Conservation (phyloP, 2,113 vertebrate genomes). For the Chloroceryle aenea region DNA sequence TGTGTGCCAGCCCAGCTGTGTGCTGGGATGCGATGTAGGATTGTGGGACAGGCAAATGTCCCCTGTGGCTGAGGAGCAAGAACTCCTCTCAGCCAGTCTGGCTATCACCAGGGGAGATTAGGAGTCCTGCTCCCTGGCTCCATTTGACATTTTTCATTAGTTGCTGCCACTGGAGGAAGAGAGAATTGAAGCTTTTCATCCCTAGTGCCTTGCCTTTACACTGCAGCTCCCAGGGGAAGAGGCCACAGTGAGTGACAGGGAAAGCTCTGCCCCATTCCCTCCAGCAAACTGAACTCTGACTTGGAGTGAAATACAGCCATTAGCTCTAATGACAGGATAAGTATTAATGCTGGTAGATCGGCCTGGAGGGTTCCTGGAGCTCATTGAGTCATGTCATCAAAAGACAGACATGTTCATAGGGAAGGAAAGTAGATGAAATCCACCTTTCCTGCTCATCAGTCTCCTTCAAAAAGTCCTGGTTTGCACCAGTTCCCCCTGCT, state of each 20-base stretch:
- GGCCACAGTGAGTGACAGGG: background rate
- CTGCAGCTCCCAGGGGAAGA: background rate
- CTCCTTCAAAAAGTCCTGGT: background rate
- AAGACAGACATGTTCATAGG: background rate
- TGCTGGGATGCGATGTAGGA: accelerated
- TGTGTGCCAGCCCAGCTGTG: background rate
- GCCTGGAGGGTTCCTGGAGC: background rate
- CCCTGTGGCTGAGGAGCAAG: background rate
- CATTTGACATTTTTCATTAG: background rate
- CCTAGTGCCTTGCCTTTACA: background rate
- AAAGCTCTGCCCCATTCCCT: background rate
- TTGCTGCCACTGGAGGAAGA: background rate
- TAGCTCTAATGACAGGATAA: background rate
- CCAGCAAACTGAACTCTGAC: background rate
- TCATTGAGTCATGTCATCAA: background rate
- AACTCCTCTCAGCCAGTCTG: background rate
- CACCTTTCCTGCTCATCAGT: background rate
- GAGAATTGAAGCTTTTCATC: background rate
- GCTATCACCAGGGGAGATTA: background rate
- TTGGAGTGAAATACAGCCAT: background rate
- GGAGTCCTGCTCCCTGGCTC: background rate
- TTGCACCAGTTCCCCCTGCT: background rate
- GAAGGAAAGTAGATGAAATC: background rate
- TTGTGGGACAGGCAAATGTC: background rate
- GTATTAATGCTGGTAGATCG: background rate